Percentiles rank a stretch among this genome's conserved stretches.
phyloP scores from a whole-genome alignment of 2,888 invertebrate genomes.

The Limnephilus auricula region DNA sequence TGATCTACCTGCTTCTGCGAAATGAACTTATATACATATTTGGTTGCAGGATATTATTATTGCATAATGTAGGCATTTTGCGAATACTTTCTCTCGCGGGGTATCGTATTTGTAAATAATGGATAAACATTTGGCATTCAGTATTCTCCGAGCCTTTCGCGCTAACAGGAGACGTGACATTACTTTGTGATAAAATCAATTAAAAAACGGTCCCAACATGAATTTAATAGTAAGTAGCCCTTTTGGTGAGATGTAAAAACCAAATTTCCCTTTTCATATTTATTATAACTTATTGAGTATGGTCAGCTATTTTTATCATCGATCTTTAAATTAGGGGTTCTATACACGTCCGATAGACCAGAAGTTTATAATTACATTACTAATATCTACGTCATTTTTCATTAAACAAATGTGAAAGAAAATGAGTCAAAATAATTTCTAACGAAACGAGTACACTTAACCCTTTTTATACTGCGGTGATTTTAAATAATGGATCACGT shows the following conservation, averaged over 20 bases:
- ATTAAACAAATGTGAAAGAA: neutral
- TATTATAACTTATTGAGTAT: neutral
- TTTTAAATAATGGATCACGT: neutral
- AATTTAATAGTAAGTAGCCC: slow-evolving; percentile 28
- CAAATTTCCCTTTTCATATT: neutral
- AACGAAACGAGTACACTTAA: too few species aligned
- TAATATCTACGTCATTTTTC: neutral
- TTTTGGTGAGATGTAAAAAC: neutral
- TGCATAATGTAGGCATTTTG: slow-evolving; percentile 22
- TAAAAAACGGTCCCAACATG: neutral
- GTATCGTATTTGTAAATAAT: slow-evolving; percentile 29
- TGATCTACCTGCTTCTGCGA: neutral
- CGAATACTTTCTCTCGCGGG: slow-evolving; percentile 39
- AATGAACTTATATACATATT: neutral
- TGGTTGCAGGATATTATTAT: slow-evolving; percentile 25
- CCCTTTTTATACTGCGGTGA: too few species aligned
- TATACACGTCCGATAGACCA: neutral
- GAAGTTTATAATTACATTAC: neutral
- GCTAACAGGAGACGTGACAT: slow-evolving; percentile 4
- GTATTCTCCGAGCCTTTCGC: slow-evolving; percentile 7
- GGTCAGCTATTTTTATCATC: neutral
- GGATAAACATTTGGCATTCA: slow-evolving; percentile 11
- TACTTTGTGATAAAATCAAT: neutral
- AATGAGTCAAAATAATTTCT: too few species aligned
- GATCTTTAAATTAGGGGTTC: neutral